Base-by-base conservation (phyloP, 2,797 vertebrate genomes). In the Gambelia wislizenii region DNA sequence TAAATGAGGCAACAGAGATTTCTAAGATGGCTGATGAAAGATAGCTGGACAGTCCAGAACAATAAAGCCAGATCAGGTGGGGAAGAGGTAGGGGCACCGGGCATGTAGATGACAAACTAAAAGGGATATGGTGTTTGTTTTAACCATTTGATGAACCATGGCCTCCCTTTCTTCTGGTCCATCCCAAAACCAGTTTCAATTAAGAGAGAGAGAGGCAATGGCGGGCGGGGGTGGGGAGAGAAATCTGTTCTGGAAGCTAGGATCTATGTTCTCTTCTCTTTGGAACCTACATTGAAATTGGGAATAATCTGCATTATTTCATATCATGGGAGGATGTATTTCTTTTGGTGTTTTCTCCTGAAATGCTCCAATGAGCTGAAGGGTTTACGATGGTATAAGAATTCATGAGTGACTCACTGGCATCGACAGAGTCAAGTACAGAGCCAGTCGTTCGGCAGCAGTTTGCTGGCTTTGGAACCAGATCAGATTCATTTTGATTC, bases 371-470 rank as follows among this genome's bases (percentile, higher is more conserved):
- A 59, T 85, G 87, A 95, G 88, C 92, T 90, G 78, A 90, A 92
- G 91, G 94, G 64, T 83, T 86, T 84, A 70, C 0, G 86, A 81
- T 69, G 85, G 93, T 92, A 72, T 56, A 91, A 91, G 92, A 10
- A 16, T 94, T 95, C 91, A 1, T 83, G 75, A 90, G 93, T 95
- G 90, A 87, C 93, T 78, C 74, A 36, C 64, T 74, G 92, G 83
- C 91, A 92, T 88, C 88, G 80, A 89, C 18, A 87, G 89, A n/a
- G 1, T 49, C 92, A 59, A 93, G 92, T 84, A 8, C 14, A 91
- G 64, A 67, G 84, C 47, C 79, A 42, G 92, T 94, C 91, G 91
- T 94, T 95, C 92, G 93, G 95, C 95, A 95, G 95, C 94, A 89
- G 92, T 87, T 82, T 8, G 0, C 91, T 54, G 91, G 92, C 90